Conservation (phyloP, 2,113 vertebrate genomes). For the Otolemur garnettii region DNA sequence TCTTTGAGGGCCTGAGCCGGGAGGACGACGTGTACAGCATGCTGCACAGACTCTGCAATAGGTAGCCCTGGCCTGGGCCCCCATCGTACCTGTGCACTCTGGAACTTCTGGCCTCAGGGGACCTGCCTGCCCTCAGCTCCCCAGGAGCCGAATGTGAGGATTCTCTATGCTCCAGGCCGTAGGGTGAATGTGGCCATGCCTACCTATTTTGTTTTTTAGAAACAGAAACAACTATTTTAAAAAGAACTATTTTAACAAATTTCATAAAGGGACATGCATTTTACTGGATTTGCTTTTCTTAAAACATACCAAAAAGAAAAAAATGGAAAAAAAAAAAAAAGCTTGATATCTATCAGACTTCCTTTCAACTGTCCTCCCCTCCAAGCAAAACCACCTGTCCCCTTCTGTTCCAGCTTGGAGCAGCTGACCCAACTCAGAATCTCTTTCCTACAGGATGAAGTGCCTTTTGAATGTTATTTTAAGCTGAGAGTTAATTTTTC, state of each 20-base stretch:
- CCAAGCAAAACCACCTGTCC: constrained; percentile 89
- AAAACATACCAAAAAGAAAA: constrained; percentile 90
- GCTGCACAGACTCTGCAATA: constrained; percentile 95
- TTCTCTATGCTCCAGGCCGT: neutral
- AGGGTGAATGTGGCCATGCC: constrained; percentile 64
- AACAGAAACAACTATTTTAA: constrained; percentile 89
- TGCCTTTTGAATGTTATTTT: constrained; percentile 98
- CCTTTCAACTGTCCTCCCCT: constrained; percentile 82
- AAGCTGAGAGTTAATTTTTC: constrained; percentile 93
- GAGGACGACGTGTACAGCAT: constrained; percentile 96
- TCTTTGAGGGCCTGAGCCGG: constrained; percentile 97
- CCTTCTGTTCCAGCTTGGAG: constrained; percentile 84
- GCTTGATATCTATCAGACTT: constrained; percentile 90
- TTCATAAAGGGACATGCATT: constrained; percentile 89
- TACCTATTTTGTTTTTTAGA: constrained; percentile 77
- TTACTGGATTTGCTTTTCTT: constrained; percentile 90
- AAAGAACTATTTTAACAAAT: constrained; percentile 89
- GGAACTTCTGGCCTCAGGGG: neutral
- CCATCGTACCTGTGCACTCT: neutral
- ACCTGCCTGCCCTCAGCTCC: neutral
- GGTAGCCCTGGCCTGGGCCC: constrained; percentile 91
- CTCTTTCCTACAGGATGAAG: constrained; percentile 95
- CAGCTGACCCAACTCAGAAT: constrained; percentile 94
- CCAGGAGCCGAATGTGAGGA: neutral
- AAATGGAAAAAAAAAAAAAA: constrained; percentile 83